Evolutionary conservation across 2,888 invertebrate species (phyloP), one percentile per base, ranked within the genome.

Genomic region (Calameuta idolon): DNA sequence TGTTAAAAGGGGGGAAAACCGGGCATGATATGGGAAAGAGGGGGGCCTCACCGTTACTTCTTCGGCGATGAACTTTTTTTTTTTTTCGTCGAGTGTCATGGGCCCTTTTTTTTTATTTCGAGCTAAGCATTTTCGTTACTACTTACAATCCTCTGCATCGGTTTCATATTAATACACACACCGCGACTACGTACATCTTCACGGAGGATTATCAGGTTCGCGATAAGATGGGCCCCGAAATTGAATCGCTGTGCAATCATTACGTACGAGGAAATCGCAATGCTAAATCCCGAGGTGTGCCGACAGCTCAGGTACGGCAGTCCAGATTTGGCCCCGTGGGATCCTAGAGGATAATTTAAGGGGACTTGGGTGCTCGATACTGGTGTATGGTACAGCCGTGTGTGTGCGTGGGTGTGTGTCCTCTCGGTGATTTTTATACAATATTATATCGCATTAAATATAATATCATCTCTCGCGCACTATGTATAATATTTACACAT

Each of bases 401-500:
- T 79, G 77, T 82, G 69, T 83, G 78, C 81, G 78, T 81, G 74
- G 76, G 80, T 83, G 78, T 84, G 75, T 79, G 30, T 69, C 78
- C 79, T 80, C 77, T 80, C 80, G 81, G 83, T 80, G 75, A 77
- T 74, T 79, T 87, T 85, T 87, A 87, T 88, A 87, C 88, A 88
- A 87, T 87, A 88, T 88, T 89, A 89, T 88, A 89, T 88, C 88
- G 83, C 85, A 85, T 81, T 83, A 84, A 87, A 89, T 87, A 88
- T 87, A 86, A 85, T 87, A 87, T 86, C 84, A 83, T 85, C 83
- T 87, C 81, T 85, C 84, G 86, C 86, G 86, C 89, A 85, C 87
- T 89, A 89, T 88, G 84, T 89, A 89, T 89, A 89, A 81, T 89
- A 89, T 89, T 86, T 89, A 89, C 89, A 89, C 73, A 81, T 79